Evolutionary conservation across 2,113 vertebrate genomes (phyloP).

Genomic region (Eudyptes chrysolophus): DNA sequence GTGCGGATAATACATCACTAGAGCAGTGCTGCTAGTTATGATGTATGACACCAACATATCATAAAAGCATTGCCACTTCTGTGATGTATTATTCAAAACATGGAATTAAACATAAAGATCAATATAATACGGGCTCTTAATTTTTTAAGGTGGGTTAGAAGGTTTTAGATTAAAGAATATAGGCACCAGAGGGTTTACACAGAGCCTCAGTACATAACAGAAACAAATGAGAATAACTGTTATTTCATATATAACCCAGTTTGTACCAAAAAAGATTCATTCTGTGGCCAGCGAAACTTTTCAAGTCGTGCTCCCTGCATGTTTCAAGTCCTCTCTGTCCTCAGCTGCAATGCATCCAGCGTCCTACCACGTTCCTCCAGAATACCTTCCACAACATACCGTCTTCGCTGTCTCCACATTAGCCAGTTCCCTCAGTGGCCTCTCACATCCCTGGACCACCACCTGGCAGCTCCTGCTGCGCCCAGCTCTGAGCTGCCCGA

Average conservation of each 20-base stretch:
- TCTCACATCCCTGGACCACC: not conserved
- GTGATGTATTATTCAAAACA: slow-evolving; percentile 67
- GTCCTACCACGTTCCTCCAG: not conserved
- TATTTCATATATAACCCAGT: not conserved
- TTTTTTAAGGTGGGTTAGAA: slow-evolving; percentile 26
- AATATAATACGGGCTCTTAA: slow-evolving; percentile 17
- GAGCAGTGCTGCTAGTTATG: slow-evolving; percentile 55
- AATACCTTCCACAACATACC: not conserved
- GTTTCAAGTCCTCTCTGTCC: not conserved
- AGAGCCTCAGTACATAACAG: not conserved
- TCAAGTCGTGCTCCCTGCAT: not conserved
- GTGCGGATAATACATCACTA: slow-evolving; percentile 55
- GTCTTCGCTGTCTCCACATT: rapidly evolving
- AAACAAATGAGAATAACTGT: not conserved
- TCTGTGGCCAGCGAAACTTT: not conserved
- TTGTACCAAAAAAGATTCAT: not conserved
- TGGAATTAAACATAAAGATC: slow-evolving; percentile 42
- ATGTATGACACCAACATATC: slow-evolving; percentile 58
- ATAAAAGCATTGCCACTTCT: slow-evolving; percentile 55
- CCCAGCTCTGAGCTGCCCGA: not conserved
- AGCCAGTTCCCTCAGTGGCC: not conserved
- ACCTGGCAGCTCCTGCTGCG: not conserved
- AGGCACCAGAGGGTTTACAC: not conserved
- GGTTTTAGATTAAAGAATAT: not conserved
- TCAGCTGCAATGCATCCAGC: not conserved